These are phyloP conservation scores for Beaufortia kweichowensis DNA, from an alignment of 2,113 vertebrate genomes.

Conservation along the genomic window DNA sequence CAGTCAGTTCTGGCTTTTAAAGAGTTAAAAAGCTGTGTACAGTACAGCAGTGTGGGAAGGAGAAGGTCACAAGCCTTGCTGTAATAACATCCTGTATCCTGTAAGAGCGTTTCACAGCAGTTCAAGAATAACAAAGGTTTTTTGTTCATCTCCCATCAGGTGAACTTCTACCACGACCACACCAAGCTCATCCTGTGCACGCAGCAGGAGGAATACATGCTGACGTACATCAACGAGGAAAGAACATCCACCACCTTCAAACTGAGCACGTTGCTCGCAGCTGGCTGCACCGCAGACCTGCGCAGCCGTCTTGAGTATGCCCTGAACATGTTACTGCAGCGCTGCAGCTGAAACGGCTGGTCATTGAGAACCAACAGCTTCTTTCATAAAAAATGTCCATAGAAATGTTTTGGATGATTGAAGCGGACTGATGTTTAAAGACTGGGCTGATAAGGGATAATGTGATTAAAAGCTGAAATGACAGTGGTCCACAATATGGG, in stretches of 20 bases:
- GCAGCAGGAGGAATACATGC: conserved; percentile 89
- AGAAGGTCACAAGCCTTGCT: conserved; percentile 32
- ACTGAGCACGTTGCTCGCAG: conserved; percentile 83
- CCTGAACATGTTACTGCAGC: conserved; percentile 94
- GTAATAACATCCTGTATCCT: conserved; percentile 42
- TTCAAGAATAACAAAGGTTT: conserved; percentile 36
- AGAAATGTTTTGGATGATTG: conserved; percentile 3
- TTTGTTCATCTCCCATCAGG: conserved; percentile 70
- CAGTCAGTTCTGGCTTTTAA: conserved; percentile 16
- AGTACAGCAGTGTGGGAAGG: background rate
- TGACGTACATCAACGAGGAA: conserved; percentile 97
- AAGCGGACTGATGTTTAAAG: conserved; percentile 38
- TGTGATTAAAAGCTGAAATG: conserved; percentile 67
- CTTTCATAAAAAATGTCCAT: background rate
- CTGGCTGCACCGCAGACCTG: conserved; percentile 86
- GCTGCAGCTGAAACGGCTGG: conserved; percentile 63
- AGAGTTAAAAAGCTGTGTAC: conserved; percentile 4
- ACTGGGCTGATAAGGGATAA: conserved; percentile 53
- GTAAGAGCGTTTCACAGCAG: conserved; percentile 6
- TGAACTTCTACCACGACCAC: conserved; percentile 98
- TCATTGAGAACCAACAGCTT: too few relatives aligned
- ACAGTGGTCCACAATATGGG: conserved; percentile 72
- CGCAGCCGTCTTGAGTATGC: conserved; percentile 93
- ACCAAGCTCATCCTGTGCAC: conserved; percentile 96
- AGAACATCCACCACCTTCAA: conserved; percentile 88